A percentile compares a stretch with the other conserved stretches of the same genome.
Evolutionary conservation across 92 coral and sea anemone species (phyloP).

Genomic region (Palythoa grandis): DNA sequence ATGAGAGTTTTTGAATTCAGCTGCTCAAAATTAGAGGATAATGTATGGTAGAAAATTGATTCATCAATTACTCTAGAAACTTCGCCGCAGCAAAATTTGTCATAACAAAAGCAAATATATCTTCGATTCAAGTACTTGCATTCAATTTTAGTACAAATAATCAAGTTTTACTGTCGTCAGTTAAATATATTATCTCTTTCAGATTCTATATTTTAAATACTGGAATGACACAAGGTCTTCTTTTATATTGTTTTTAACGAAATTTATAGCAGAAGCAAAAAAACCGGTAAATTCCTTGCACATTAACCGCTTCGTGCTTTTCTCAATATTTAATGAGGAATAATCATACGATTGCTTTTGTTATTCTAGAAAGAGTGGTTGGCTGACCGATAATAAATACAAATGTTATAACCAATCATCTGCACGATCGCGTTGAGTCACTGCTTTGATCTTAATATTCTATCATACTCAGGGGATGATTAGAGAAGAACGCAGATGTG

Average conservation of each 20-base stretch:
- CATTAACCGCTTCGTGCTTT: not conserved
- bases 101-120: slow-evolving; percentile 4
- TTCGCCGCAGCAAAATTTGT: slow-evolving; percentile 19
- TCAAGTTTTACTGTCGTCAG: not conserved
- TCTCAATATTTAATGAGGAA: slow-evolving; percentile 36
- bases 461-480: slow-evolving; percentile 11
- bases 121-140: not conserved
- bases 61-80: slow-evolving; percentile 15
- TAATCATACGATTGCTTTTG: slow-evolving; percentile 2
- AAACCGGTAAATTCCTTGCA: not conserved
- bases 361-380: slow-evolving; percentile 31
- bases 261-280: not conserved
- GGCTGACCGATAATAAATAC: slow-evolving; percentile 14
- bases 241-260: not conserved
- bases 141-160: not conserved
- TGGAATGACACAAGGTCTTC: too few species aligned
- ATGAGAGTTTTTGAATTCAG: slow-evolving; percentile 14
- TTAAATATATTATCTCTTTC: not conserved
- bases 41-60: slow-evolving; percentile 15
- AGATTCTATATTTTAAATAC: too few species aligned
- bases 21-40: not conserved
- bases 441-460: slow-evolving; percentile 19
- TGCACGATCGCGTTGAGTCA: not conserved
- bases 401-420: slow-evolving; percentile 20
- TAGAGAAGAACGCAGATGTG: slow-evolving; percentile 20